Evolutionary conservation across 1,140 invertebrate species (phyloP).

Genomic region (Drosophila teissieri): DNA sequence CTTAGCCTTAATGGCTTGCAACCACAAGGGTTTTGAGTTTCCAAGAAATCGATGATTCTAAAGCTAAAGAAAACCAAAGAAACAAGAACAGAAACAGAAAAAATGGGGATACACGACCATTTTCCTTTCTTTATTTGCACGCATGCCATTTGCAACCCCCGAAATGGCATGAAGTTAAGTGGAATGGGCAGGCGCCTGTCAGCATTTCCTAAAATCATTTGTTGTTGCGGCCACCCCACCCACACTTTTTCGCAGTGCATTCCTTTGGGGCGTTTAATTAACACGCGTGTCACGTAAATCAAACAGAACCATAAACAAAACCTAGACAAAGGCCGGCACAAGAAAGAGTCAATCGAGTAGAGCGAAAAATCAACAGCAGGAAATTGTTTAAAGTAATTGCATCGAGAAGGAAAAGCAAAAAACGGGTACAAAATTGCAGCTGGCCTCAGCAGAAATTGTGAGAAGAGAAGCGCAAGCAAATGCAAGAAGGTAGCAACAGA

Average conservation of each 20-base stretch:
- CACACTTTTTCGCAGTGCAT: slow-evolving; percentile 29
- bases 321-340: slow-evolving; percentile 39
- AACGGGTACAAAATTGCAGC: slow-evolving; percentile 48
- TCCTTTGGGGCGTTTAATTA: slow-evolving; percentile 55
- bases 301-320: slow-evolving; percentile 62
- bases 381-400: slow-evolving; percentile 79
- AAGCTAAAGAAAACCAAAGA: slow-evolving; percentile 25
- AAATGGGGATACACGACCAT: slow-evolving; percentile 20
- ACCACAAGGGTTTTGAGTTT: slow-evolving; percentile 48
- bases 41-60: slow-evolving; percentile 42
- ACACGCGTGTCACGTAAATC: slow-evolving; percentile 67
- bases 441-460: slow-evolving; percentile 31
- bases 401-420: slow-evolving; percentile 23
- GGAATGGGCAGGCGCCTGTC: slow-evolving; percentile 45
- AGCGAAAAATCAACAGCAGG: slow-evolving; percentile 54
- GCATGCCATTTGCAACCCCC: slow-evolving; percentile 53
- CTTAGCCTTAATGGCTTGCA: slow-evolving; percentile 43
- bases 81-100: slow-evolving; percentile 12
- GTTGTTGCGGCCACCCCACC: slow-evolving; percentile 44
- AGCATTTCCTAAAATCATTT: slow-evolving; percentile 58
- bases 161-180: slow-evolving; percentile 27
- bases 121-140: slow-evolving; percentile 45
- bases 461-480: slow-evolving; percentile 34
- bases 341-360: slow-evolving; percentile 27
- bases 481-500: slow-evolving; percentile 31